These are phyloP conservation scores for Hippasteria phrygiana DNA, from an alignment of 53 echinoderm and acorn worm genomes.

Conservation along the genomic window DNA sequence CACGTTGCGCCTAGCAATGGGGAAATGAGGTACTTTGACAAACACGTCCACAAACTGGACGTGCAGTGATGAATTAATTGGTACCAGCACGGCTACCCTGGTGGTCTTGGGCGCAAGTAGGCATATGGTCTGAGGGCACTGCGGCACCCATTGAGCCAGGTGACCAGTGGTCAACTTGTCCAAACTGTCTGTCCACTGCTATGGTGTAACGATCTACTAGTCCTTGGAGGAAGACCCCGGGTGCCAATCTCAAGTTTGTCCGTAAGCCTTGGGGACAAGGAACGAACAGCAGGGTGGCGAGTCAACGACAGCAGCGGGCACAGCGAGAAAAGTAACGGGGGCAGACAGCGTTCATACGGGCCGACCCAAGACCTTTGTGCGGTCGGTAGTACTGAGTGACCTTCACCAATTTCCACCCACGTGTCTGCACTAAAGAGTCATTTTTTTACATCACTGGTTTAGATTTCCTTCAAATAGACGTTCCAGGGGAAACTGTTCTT, in stretches of 20 bases:
- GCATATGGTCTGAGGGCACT: neutral
- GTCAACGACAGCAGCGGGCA: conserved; percentile 15
- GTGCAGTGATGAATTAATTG: conserved; percentile 12
- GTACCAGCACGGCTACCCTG: neutral
- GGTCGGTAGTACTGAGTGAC: conserved; percentile 22
- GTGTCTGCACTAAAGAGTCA: neutral
- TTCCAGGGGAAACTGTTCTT: too few relatives aligned
- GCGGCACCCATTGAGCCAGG: neutral
- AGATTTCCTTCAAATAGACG: neutral
- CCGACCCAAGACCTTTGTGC: conserved; percentile 1
- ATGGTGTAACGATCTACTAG: too few relatives aligned
- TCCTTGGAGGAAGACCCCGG: conserved; percentile 1
- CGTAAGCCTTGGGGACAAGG: conserved; percentile 1
- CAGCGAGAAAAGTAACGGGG: neutral
- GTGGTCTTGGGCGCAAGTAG: neutral
- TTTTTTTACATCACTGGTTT: neutral
- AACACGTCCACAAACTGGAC: neutral
- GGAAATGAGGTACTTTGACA: too few relatives aligned
- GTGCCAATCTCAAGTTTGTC: conserved; percentile 4
- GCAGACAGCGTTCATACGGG: conserved; percentile 12
- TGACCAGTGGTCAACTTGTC: neutral
- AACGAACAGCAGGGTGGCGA: neutral
- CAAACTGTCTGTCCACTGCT: neutral
- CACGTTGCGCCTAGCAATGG: too few relatives aligned
- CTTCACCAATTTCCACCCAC: neutral